A percentile compares a stretch with the other conserved stretches of the same genome.
Evolutionary conservation across 2,113 vertebrate species (phyloP).

Genomic region (Phalacrocorax brasilianus): DNA sequence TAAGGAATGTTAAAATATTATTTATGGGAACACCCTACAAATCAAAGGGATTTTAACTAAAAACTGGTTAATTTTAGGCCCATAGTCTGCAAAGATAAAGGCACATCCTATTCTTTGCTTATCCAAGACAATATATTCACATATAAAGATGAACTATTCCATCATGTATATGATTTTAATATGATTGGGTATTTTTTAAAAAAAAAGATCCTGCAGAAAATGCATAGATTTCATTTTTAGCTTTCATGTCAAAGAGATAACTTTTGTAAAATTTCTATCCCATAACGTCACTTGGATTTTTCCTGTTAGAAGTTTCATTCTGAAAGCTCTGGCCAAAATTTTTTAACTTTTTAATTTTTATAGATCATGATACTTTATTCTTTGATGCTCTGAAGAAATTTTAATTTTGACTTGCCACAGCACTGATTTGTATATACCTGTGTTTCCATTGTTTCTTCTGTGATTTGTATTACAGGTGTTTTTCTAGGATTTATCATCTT

Average conservation of each 20-base stretch:
- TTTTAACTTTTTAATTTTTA: not conserved
- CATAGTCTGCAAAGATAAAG: not conserved
- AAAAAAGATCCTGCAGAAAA: not conserved
- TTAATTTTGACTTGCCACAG: not conserved
- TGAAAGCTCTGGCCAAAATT: not conserved
- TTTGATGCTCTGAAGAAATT: not conserved
- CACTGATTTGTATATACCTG: not conserved
- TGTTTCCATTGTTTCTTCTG: rapidly evolving
- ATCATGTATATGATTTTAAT: not conserved
- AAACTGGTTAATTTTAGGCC: not conserved
- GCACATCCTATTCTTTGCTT: not conserved
- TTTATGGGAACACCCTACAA: constrained; percentile 15
- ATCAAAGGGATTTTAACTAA: not conserved
- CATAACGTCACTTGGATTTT: not conserved
- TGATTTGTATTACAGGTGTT: not conserved
- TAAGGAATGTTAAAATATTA: constrained; percentile 36
- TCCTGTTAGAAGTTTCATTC: not conserved
- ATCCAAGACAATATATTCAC: not conserved
- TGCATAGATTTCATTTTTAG: not conserved
- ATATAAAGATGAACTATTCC: not conserved
- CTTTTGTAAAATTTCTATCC: not conserved
- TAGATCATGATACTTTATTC: not conserved
- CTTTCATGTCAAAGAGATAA: not conserved
- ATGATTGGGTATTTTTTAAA: not conserved
- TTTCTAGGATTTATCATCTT: not conserved